Evolutionary conservation across 1,140 invertebrate genomes (phyloP).

Genomic region (Oedothorax gibbosus): DNA sequence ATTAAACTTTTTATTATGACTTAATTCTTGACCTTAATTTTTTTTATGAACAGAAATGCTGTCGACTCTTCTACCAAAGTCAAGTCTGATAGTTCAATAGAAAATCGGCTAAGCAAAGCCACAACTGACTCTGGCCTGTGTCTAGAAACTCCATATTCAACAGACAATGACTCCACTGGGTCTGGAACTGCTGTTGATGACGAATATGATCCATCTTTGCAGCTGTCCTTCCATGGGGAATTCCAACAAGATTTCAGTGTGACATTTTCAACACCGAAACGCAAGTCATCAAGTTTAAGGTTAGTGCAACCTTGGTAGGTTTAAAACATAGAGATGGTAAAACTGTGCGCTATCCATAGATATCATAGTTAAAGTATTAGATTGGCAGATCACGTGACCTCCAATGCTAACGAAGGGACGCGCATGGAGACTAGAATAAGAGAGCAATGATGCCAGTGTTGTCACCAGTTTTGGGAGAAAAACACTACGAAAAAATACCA

Average conservation of each 20-base stretch:
- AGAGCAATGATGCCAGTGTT: too few relatives aligned
- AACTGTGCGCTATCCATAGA: background rate
- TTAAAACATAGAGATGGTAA: too few relatives aligned
- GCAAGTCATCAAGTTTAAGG: background rate
- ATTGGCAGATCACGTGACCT: too few relatives aligned
- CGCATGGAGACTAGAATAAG: too few relatives aligned
- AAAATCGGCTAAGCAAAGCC: constrained; percentile 52
- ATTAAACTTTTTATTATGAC: too few relatives aligned
- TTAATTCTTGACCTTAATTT: too few relatives aligned
- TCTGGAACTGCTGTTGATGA: background rate
- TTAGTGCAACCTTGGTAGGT: background rate
- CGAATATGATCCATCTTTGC: constrained; percentile 13
- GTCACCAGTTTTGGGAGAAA: too few relatives aligned
- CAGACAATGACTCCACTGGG: constrained; percentile 35
- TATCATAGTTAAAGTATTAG: too few relatives aligned
- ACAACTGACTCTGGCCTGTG: constrained; percentile 56
- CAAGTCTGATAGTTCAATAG: constrained; percentile 30
- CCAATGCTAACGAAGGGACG: too few relatives aligned
- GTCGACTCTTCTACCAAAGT: too few relatives aligned
- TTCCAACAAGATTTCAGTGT: constrained; percentile 41
- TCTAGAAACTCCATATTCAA: constrained; percentile 60
- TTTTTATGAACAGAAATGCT: too few relatives aligned
- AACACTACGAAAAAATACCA: too few relatives aligned
- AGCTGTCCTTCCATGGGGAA: constrained; percentile 21
- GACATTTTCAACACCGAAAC: constrained; percentile 43